Evolutionary conservation across 2,888 invertebrate genomes (phyloP).

Genomic region (Hypolimnas misippus): DNA sequence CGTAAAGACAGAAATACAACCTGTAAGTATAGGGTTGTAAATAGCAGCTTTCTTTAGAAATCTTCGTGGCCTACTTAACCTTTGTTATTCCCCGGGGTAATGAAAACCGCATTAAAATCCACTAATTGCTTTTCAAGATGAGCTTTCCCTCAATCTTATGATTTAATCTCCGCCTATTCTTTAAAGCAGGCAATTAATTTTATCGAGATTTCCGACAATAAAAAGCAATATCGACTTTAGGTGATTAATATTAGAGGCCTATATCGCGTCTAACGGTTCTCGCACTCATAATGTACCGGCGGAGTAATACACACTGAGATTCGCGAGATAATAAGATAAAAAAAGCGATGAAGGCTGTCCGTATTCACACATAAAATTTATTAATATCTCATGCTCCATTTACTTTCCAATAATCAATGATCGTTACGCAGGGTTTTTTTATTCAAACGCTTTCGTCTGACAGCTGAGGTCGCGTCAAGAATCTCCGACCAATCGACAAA

Average conservation of each 20-base stretch:
- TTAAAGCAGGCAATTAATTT: constrained; percentile 38
- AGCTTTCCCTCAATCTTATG: constrained; percentile 36
- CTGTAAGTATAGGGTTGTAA: constrained; percentile 24
- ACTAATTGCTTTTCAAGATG: constrained; percentile 40
- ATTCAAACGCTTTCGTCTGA: constrained; percentile 48
- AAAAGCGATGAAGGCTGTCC: constrained; percentile 24
- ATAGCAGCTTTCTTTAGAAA: constrained; percentile 35
- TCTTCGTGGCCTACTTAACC: constrained; percentile 33
- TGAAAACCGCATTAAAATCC: constrained; percentile 40
- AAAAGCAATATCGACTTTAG: constrained; percentile 13
- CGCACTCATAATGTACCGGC: constrained; percentile 11
- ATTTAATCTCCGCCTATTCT: constrained; percentile 39
- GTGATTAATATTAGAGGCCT: constrained; percentile 21
- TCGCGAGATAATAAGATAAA: constrained; percentile 23
- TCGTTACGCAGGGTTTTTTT: constrained; percentile 52
- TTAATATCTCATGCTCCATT: constrained; percentile 46
- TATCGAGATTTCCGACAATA: constrained; percentile 23
- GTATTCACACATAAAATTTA: constrained; percentile 40
- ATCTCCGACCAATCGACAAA: constrained; percentile 44
- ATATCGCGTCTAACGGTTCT: constrained; percentile 12
- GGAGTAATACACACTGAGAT: constrained; percentile 25
- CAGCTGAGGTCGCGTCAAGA: constrained; percentile 52
- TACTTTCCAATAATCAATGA: constrained; percentile 52
- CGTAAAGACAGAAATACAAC: background rate
- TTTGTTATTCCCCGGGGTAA: constrained; percentile 35